These are phyloP conservation scores for Irena cyanogastra DNA, from an alignment of 2,113 vertebrate genomes.

Conservation along the genomic window DNA sequence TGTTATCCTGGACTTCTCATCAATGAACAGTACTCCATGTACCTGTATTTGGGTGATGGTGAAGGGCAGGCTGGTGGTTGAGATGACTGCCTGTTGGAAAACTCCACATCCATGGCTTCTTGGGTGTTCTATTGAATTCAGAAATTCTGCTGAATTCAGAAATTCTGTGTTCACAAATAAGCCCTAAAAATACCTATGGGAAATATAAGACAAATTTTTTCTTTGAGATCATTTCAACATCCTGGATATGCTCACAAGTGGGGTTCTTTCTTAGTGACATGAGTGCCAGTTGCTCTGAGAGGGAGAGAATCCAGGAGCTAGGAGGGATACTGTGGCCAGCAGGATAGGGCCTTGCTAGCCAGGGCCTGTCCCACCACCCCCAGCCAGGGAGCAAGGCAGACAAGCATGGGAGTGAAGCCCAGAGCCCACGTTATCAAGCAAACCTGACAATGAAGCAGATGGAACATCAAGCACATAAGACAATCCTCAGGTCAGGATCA, in stretches of 20 bases:
- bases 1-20: accelerated
- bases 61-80: neutral
- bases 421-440: neutral
- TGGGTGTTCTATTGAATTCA: neutral
- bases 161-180: neutral
- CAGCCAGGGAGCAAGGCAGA: neutral
- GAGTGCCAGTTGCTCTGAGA: neutral
- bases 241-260: neutral
- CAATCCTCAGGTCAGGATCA: neutral
- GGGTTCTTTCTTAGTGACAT: neutral
- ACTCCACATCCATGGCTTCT: neutral
- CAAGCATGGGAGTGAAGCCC: neutral
- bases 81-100: neutral
- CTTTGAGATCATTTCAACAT: neutral
- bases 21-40: neutral
- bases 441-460: neutral
- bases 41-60: neutral
- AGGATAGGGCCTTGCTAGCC: neutral
- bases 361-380: neutral
- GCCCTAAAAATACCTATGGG: neutral
- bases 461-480: neutral
- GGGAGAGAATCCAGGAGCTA: neutral
- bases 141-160: neutral
- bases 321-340: neutral
- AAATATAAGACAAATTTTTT: neutral